A percentile compares a stretch with the other conserved stretches of the same genome.
phyloP scores from a whole-genome alignment of 37 sponge, comb jelly and placozoan genomes.

The Eunapius fragilis region DNA sequence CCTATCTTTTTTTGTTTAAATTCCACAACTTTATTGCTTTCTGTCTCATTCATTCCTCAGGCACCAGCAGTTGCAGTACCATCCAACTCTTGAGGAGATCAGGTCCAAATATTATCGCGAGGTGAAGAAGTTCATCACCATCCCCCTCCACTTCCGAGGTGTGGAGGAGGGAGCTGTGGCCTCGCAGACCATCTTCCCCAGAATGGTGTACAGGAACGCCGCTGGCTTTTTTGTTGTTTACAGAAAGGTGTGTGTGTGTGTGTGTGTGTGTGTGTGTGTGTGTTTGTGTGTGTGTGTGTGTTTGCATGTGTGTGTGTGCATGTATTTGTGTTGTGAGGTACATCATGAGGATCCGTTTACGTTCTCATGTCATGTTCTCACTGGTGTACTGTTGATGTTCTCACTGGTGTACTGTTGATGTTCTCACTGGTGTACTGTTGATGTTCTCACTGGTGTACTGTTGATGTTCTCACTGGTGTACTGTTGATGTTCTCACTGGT shows the following conservation, averaged over 20 bases:
- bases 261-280: too few relatives aligned
- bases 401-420: too few relatives aligned
- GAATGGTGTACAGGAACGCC: slow-evolving; percentile 86
- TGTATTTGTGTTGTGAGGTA: too few relatives aligned
- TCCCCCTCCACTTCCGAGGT: slow-evolving; percentile 94
- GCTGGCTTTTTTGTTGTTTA: slow-evolving; percentile 81
- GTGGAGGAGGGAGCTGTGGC: slow-evolving; percentile 61
- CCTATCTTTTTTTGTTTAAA: background rate
- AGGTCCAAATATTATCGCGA: slow-evolving; percentile 96
- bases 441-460: too few relatives aligned
- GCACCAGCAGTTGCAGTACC: slow-evolving; percentile 89
- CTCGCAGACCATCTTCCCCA: slow-evolving; percentile 81
- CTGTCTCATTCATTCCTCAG: slow-evolving; percentile 25
- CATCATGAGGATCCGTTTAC: too few relatives aligned
- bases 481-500: too few relatives aligned
- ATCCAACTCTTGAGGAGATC: slow-evolving; percentile 95
- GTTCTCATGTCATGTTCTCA: too few relatives aligned
- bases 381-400: too few relatives aligned
- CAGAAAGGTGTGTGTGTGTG: slow-evolving; percentile 61
- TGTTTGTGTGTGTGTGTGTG: too few relatives aligned
- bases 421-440: too few relatives aligned
- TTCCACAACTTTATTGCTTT: background rate
- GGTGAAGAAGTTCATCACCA: slow-evolving; percentile 88
- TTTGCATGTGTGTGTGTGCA: too few relatives aligned
- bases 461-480: too few relatives aligned